These are phyloP conservation scores for Fistularia commersonii DNA, from an alignment of 2,797 vertebrate genomes.

Conservation along the genomic window DNA sequence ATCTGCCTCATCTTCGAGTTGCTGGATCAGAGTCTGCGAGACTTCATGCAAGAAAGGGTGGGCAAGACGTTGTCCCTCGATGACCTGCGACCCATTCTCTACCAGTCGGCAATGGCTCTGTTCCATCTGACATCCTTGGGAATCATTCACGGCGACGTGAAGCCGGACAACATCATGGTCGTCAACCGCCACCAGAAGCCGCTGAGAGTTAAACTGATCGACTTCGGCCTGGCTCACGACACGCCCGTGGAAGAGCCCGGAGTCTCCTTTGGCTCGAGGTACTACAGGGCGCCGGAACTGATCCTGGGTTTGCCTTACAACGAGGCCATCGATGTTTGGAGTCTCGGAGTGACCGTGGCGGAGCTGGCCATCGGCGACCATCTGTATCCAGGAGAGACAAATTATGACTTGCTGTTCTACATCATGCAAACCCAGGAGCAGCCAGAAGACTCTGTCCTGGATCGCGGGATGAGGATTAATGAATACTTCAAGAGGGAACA, in stretches of 20 bases:
- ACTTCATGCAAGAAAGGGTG: neutral
- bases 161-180: constrained; percentile 2
- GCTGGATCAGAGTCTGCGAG: neutral
- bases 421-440: constrained; percentile 2
- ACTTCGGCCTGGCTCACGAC: constrained; percentile 2
- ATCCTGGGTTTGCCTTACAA: neutral
- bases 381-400: constrained; percentile 1
- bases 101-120: neutral
- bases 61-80: neutral
- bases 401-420: neutral
- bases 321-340: constrained; percentile 1
- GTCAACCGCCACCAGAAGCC: neutral
- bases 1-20: constrained; percentile 4
- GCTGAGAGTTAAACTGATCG: neutral
- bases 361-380: neutral
- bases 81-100: neutral
- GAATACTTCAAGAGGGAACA: neutral
- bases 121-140: neutral
- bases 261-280: neutral
- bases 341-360: neutral
- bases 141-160: neutral
- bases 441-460: neutral
- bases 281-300: neutral
- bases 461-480: neutral
- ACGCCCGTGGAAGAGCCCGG: neutral